Evolutionary conservation across 2,888 invertebrate genomes (phyloP).

Genomic region (Molorchus minor): DNA sequence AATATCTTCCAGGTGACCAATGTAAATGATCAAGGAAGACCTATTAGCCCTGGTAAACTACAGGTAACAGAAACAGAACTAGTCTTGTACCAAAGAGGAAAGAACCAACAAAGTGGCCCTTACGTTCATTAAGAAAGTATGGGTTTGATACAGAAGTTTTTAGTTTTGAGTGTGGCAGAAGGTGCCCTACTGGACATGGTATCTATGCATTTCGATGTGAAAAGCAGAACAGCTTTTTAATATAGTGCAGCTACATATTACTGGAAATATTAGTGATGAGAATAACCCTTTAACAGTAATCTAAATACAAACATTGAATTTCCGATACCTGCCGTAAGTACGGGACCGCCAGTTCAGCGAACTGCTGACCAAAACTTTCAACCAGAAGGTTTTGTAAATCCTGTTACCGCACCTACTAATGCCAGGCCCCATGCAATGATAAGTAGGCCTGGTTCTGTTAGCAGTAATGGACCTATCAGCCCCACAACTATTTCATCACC

Average conservation of each 20-base stretch:
- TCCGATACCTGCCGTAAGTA: slow-evolving; percentile 49
- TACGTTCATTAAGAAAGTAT: slow-evolving; percentile 88
- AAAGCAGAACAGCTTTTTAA: slow-evolving; percentile 89
- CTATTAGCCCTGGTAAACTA: slow-evolving; percentile 82
- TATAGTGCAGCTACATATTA: slow-evolving; percentile 84
- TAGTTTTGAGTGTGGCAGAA: slow-evolving; percentile 89
- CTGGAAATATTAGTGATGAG: slow-evolving; percentile 59
- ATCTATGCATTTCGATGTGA: slow-evolving; percentile 93
- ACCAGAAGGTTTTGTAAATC: slow-evolving; percentile 65
- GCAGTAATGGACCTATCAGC: slow-evolving; percentile 59
- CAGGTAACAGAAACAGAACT: slow-evolving; percentile 89
- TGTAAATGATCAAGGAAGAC: slow-evolving; percentile 80
- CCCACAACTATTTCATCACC: slow-evolving; percentile 54
- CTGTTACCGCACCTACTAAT: slow-evolving; percentile 56
- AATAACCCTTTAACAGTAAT: slow-evolving; percentile 11
- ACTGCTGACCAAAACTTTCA: slow-evolving; percentile 58
- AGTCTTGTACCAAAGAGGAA: slow-evolving; percentile 78
- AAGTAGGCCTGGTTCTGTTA: slow-evolving; percentile 53
- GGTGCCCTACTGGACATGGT: slow-evolving; percentile 91
- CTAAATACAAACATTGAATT: slow-evolving; percentile 40
- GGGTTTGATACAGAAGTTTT: slow-evolving; percentile 91
- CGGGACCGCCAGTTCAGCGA: slow-evolving; percentile 61
- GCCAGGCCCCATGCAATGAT: slow-evolving; percentile 57
- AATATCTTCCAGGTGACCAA: slow-evolving; percentile 87
- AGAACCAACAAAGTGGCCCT: slow-evolving; percentile 87